phyloP scores from a whole-genome alignment of 2,888 invertebrate genomes.

The Elmis aenea region DNA sequence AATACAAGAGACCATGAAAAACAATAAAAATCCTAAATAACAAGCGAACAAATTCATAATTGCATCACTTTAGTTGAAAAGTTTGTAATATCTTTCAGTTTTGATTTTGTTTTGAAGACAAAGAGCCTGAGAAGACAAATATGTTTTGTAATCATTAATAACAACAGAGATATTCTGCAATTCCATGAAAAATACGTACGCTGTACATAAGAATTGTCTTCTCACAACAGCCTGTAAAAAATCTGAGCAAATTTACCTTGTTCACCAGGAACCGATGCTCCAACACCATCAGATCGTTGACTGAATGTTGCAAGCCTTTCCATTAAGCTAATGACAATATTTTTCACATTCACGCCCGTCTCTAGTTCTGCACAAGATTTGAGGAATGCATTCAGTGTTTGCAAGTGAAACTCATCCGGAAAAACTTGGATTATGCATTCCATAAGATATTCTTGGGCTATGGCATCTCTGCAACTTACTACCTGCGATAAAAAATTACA shows the following conservation, averaged over 20 bases:
- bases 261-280: conserved; percentile 26
- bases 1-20: no score
- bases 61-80: no score
- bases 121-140: no score
- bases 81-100: no score
- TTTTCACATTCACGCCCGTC: conserved; percentile 94
- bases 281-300: conserved; percentile 64
- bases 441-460: conserved; percentile 99
- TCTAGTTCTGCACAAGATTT: conserved; percentile 97
- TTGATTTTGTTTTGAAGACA: no score
- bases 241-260: no score
- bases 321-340: conserved; percentile 94
- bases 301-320: conserved; percentile 84
- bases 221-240: no score
- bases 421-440: conserved; percentile 99
- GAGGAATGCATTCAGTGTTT: conserved; percentile 90
- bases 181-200: no score
- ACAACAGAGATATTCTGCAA: neutral
- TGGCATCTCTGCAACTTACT: conserved; percentile 95
- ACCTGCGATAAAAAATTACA: conserved; percentile 48
- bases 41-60: no score
- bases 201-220: no score
- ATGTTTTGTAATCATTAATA: neutral
- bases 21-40: no score
- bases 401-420: conserved; percentile 97